Evolutionary conservation across 2,888 invertebrate genomes (phyloP), one percentile per base, ranked within the genome.

Genomic region (Mystacides longicornis): DNA sequence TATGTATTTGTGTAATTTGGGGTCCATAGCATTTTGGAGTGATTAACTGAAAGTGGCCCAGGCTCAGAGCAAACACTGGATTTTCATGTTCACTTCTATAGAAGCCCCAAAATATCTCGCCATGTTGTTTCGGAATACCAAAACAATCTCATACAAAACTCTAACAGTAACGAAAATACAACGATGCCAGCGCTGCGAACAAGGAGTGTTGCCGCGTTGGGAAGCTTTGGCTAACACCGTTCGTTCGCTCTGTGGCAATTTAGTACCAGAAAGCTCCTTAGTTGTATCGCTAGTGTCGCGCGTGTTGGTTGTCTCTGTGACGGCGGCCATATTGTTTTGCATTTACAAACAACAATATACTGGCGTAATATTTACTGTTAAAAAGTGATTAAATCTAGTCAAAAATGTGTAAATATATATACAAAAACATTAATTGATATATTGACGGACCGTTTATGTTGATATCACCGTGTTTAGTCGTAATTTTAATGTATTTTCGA

Each of bases 331-430:
- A 37, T 37, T 37, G 37, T 37, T 37, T 37, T 27, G 3, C 3
- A 3, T n/a, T 37, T 37, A 37, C 37, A 37, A 37, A 37, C 37
- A 37, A 37, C 37, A 37, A 37, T 4, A 37, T n/a, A 7, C 16
- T 37, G 37, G 37, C 37, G 37, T 37, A 37, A 7, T 37, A 37
- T 14, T 7, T 37, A 7, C 37, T 14, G 37, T 37, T 37, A 37
- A 37, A 37, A 37, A 37, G 37, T 37, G 37, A 37, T 37, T 7
- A 37, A 37, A 37, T 37, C 37, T 37, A 37, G 37, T 37, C 37
- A 37, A 37, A 37, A 37, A 37, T 37, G 16, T 37, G 37, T 37
- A 37, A 37, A 37, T 37, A 37, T 37, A 4, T 37, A 37, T 37
- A n/a, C 16, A n/a, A 37, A n/a, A n/a, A 37, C 37, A 37, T 37